Base-by-base conservation (phyloP, 2,888 invertebrate genomes). In the Phlogophora meticulosa region DNA sequence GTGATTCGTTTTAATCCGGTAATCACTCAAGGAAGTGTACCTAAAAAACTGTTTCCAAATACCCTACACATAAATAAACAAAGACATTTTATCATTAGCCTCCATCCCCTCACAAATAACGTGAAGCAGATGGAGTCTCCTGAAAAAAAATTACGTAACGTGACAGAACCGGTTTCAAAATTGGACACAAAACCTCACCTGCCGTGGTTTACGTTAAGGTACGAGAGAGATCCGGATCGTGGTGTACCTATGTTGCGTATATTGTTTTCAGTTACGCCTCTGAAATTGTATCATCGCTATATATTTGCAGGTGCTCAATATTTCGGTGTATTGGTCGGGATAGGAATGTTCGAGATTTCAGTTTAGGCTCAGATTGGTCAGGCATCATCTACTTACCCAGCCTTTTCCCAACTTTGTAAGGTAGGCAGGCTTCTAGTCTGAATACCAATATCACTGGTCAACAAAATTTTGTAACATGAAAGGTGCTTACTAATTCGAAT, bases 31-130 rank as follows among this genome's bases (percentile, higher is more conserved):
- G 20, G 36, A 62, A 56, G 57, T 38, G 17, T 36, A 51, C 1
- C 22, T n/a, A 32, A 73, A 59, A 69, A 73, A 56, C 17, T 9
- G 10, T 56, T 51, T 46, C 48, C 40, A 22, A 34, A 52, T 59
- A 36, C 32, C 17, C 49, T 17, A 13, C 34, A 43, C 38, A 46
- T 48, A 62, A 62, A 71, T 70, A 72, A 49, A 55, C 38, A 10
- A 63, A 43, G 56, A 72, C 42, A 51, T 77, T 74, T 77, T 72
- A 74, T 74, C 78, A 74, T 72, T 56, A 40, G 36, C 48, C 2
- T 32, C 9, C 42, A 46, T 59, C 24, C 38, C n/a, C 43, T 42
- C 11, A 45, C 55, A 64, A 74, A 72, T 53, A 62, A 53, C 28
- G 45, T n/a, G 24, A 38, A 28, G 40, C 40, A 42, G 56, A 36